Percentiles rank a stretch among this genome's conserved stretches.
Evolutionary conservation across 2,797 vertebrate species (phyloP).

Genomic region (Enteromius anoplus): DNA sequence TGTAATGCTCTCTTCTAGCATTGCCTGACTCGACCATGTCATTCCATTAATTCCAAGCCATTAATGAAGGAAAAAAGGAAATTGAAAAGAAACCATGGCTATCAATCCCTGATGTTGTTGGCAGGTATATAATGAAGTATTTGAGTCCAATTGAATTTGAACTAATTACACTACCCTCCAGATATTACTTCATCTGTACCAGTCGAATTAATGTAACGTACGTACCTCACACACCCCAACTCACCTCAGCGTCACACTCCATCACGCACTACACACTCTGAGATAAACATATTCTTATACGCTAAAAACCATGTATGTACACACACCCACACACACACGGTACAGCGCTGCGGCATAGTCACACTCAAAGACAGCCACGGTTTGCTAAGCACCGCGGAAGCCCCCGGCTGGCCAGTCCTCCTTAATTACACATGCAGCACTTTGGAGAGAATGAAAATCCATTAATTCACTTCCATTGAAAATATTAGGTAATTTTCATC

Average conservation of each 20-base stretch:
- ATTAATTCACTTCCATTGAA: slow-evolving; percentile 91
- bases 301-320: slow-evolving; percentile 28
- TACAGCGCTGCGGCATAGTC: slow-evolving; percentile 40
- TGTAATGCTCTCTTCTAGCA: slow-evolving; percentile 60
- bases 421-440: slow-evolving; percentile 91
- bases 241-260: slow-evolving; percentile 58
- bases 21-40: slow-evolving; percentile 62
- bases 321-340: neutral
- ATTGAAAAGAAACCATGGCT: slow-evolving; percentile 76
- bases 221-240: slow-evolving; percentile 47
- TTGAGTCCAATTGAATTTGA: slow-evolving; percentile 78
- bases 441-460: slow-evolving; percentile 93
- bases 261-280: slow-evolving; percentile 32
- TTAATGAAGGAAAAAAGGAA: slow-evolving; percentile 75
- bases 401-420: slow-evolving; percentile 60
- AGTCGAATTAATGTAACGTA: slow-evolving; percentile 69
- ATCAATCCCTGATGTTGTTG: slow-evolving; percentile 77
- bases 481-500: slow-evolving; percentile 69
- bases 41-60: slow-evolving; percentile 76
- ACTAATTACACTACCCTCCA: slow-evolving; percentile 80
- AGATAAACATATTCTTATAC: slow-evolving; percentile 52
- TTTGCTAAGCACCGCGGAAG: slow-evolving; percentile 80
- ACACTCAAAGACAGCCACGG: slow-evolving; percentile 60
- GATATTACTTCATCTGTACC: slow-evolving; percentile 78
- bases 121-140: slow-evolving; percentile 80